Evolutionary conservation across 35 echinoderm and acorn worm genomes (phyloP).

Genomic region (Apostichopus japonicus): DNA sequence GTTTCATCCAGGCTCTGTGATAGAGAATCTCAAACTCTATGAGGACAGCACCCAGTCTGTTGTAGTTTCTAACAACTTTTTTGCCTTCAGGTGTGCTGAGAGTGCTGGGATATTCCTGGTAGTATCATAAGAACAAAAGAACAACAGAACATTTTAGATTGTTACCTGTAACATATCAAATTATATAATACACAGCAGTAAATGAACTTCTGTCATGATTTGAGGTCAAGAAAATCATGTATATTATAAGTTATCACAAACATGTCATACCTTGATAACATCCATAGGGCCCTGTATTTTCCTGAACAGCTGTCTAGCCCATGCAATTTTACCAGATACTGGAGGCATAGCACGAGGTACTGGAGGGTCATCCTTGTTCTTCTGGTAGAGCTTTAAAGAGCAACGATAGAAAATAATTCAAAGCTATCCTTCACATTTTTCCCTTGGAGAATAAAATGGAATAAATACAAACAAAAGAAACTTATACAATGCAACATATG

Average conservation of each 20-base stretch:
- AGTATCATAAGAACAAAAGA: neutral
- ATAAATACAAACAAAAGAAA: neutral
- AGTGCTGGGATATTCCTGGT: conserved; percentile 46
- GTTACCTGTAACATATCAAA: too few relatives aligned
- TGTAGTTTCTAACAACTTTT: conserved; percentile 93
- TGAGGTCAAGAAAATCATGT: too few relatives aligned
- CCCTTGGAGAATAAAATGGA: neutral
- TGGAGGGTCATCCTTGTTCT: conserved; percentile 89
- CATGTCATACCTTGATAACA: conserved; percentile 75
- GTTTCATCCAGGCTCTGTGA: conserved; percentile 98
- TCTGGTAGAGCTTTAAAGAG: conserved; percentile 84
- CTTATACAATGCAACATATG: neutral
- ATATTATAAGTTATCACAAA: too few relatives aligned
- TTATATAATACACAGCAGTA: too few relatives aligned
- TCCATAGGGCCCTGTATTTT: conserved; percentile 97
- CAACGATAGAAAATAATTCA: too few relatives aligned
- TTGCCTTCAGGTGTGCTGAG: conserved; percentile 81
- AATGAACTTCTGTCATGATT: too few relatives aligned
- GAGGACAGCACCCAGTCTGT: conserved; percentile 89
- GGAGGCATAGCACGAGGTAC: conserved; percentile 96
- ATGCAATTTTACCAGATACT: conserved; percentile 97
- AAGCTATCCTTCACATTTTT: too few relatives aligned
- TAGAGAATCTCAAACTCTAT: conserved; percentile 99
- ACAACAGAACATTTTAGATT: too few relatives aligned
- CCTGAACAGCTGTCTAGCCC: conserved; percentile 98